Conservation (phyloP, 1,140 invertebrate genomes). For the Oryctes rhinoceros region DNA sequence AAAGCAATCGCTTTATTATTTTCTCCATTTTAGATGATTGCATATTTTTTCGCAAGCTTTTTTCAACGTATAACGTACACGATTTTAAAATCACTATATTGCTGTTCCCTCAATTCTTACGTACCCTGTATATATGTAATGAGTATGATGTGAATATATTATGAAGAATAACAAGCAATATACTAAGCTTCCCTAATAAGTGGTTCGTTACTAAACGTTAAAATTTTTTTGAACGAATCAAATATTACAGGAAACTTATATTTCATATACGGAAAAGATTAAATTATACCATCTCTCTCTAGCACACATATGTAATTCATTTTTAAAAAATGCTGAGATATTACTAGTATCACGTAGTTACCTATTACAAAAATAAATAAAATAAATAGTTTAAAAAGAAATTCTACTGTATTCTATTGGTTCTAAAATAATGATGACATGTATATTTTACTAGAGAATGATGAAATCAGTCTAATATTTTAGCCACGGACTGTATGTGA, state of each 20-base stretch:
- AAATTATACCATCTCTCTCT: neutral
- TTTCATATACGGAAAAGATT: no score
- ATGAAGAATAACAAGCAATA: slow-evolving; percentile 11
- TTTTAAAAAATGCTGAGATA: neutral
- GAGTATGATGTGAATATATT: slow-evolving; percentile 9
- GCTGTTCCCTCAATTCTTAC: slow-evolving; percentile 26
- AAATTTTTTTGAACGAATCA: no score
- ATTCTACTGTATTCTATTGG: neutral
- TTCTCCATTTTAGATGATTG: neutral
- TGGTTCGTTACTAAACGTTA: no score
- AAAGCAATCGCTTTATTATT: no score
- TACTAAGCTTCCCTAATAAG: neutral
- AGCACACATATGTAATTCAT: neutral
- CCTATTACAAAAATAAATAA: neutral
- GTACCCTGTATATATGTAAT: slow-evolving; percentile 36
- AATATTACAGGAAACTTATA: no score
- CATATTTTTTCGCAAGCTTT: neutral
- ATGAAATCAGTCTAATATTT: slow-evolving; percentile 40
- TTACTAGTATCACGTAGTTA: neutral
- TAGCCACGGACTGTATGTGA: slow-evolving; percentile 31
- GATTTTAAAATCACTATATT: slow-evolving; percentile 20
- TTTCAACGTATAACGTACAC: neutral
- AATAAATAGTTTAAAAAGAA: slow-evolving; percentile 2
- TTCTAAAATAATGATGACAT: slow-evolving; percentile 22
- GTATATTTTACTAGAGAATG: slow-evolving; percentile 4